A percentile compares a stretch with the other conserved stretches of the same genome.
phyloP scores from a whole-genome alignment of 92 coral and sea anemone species.

The Porites lobata region DNA sequence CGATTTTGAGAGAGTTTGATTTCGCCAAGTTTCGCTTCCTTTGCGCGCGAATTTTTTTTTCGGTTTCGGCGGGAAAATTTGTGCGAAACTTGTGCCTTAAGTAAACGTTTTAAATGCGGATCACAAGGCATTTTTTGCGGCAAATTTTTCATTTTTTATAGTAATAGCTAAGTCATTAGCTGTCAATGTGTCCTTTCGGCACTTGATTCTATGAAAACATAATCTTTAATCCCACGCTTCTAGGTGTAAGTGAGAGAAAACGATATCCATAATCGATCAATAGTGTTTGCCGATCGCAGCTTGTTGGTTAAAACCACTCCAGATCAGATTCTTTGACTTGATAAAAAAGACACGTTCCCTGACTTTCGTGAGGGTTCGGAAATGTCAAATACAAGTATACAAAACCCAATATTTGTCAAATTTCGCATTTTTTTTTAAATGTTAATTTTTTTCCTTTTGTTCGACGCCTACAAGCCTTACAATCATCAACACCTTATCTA shows the following conservation, averaged over 20 bases:
- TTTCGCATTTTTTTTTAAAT: constrained; percentile 15
- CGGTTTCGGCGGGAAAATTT: constrained; percentile 3
- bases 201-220: constrained; percentile 50
- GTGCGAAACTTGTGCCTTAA: not conserved
- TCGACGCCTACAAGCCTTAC: constrained; percentile 7
- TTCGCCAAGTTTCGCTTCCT: constrained; percentile 20
- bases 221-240: constrained; percentile 47
- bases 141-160: constrained; percentile 17
- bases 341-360: constrained; percentile 20
- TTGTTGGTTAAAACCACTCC: constrained; percentile 34
- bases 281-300: constrained; percentile 36
- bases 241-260: constrained; percentile 46
- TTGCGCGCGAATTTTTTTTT: not conserved
- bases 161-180: constrained; percentile 49
- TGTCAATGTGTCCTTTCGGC: constrained; percentile 56
- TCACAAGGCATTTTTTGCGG: not conserved
- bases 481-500: constrained; percentile 60
- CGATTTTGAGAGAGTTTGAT: constrained; percentile 42
- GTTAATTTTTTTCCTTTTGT: constrained; percentile 30
- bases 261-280: constrained; percentile 50
- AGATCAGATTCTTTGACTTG: constrained; percentile 30
- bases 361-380: constrained; percentile 22
- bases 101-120: not conserved
- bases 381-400: constrained; percentile 36
- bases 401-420: constrained; percentile 12